Base-by-base conservation (phyloP, 2,888 invertebrate species). In the Pherbina coryleti region DNA sequence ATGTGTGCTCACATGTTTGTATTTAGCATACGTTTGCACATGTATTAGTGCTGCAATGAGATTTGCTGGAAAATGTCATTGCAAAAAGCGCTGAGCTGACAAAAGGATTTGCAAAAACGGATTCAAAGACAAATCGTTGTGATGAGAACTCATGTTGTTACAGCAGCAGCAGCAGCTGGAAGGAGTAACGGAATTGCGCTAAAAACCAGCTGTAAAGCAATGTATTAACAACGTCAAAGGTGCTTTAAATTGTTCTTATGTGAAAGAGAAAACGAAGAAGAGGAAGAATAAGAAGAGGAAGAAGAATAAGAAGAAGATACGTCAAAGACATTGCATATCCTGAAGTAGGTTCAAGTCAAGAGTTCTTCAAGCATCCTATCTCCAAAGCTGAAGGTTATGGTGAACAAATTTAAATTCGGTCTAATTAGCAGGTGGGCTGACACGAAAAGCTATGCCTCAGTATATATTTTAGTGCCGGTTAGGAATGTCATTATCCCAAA, bases 51-150 rank as follows among this genome's bases (percentile, higher is more conserved):
- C 51, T 37, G 72, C 60, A 72, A 44, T 72, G 72, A 72, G 51
- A 72, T 60, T 72, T 72, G 72, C 57, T n/a, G 44, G 72, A 34
- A 25, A 57, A 44, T 71, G 51, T 69, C 57, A 49, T 67, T 44
- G 44, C 62, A 19, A 62, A 64, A 44, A 73, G 22, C 19, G 71
- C 53, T 73, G 73, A 73, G 25, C 9, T 62, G 73, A 73, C 60
- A 49, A 73, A 73, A 60, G 62, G 73, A 62, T 73, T 49, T 22
- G 49, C 28, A 49, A 51, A 51, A 19, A 49, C 17, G 28, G 5
- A 8, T 60, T 2, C 5, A 28, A 31, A 28, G 5, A 31, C 25
- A 60, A 14, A 9, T 60, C 5, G 22, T 22, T 9, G 22, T 9
- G n/a, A n/a, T n/a, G 22, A 55, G 8, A 8, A 22, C 19, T 22